Percentiles rank a stretch among this genome's conserved stretches.
Conservation (phyloP, 1,140 invertebrate species). For the Alviniconcha marisindica region DNA sequence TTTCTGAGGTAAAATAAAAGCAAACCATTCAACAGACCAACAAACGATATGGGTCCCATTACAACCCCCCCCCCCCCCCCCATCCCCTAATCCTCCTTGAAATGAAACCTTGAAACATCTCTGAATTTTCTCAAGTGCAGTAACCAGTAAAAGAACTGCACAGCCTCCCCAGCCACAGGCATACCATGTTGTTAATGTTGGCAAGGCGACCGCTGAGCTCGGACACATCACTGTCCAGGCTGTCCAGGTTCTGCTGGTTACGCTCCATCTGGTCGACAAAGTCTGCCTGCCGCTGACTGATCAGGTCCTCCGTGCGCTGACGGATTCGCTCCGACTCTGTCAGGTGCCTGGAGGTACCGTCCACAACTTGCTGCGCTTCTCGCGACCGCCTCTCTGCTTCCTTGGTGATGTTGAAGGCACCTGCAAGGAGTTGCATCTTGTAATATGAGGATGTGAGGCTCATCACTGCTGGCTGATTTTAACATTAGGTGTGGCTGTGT, state of each 20-base stretch:
- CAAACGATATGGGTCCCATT: too few relatives aligned
- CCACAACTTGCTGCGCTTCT: constrained; percentile 82
- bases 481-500: too few relatives aligned
- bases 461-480: too few relatives aligned
- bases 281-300: constrained; percentile 81
- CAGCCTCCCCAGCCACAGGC: not conserved
- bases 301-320: constrained; percentile 87
- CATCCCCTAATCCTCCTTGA: too few relatives aligned
- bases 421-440: constrained; percentile 72
- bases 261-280: constrained; percentile 84
- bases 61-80: not conserved
- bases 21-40: too few relatives aligned
- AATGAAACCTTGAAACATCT: not conserved
- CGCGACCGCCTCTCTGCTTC: constrained; percentile 85
- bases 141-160: not conserved
- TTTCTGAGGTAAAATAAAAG: too few relatives aligned
- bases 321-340: constrained; percentile 85
- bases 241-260: constrained; percentile 80
- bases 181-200: constrained; percentile 86
- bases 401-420: constrained; percentile 92
- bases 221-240: constrained; percentile 82
- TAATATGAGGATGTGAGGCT: too few relatives aligned
- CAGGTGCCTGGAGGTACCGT: constrained; percentile 78
- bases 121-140: not conserved
- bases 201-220: constrained; percentile 86